These are phyloP conservation scores for Nothocercus julius DNA, from an alignment of 2,113 vertebrate species.

Conservation along the genomic window DNA sequence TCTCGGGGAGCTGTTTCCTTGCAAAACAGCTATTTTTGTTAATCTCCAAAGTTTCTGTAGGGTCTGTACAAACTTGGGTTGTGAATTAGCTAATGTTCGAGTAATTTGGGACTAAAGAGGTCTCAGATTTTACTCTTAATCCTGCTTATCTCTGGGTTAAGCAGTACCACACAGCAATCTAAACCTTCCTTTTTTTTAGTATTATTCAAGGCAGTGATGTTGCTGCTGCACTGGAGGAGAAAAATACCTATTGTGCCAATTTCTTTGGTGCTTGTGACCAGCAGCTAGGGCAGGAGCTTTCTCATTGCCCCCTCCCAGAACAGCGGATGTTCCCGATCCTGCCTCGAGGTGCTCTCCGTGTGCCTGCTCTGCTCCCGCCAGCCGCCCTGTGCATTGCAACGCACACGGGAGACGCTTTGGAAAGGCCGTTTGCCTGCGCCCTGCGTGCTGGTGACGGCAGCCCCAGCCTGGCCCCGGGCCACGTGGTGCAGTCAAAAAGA, in stretches of 20 bases:
- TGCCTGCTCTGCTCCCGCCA: background rate
- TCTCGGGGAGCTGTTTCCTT: background rate
- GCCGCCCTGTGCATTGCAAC: background rate
- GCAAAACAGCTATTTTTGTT: background rate
- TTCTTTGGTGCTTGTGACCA: background rate
- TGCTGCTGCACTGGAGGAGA: background rate
- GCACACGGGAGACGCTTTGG: too few relatives aligned
- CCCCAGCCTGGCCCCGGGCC: rapidly evolving
- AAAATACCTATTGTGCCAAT: rapidly evolving
- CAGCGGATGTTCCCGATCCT: rapidly evolving
- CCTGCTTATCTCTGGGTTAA: background rate
- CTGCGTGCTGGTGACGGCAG: rapidly evolving
- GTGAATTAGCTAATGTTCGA: background rate
- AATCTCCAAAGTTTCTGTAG: background rate
- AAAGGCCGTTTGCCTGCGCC: too few relatives aligned
- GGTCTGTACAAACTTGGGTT: background rate
- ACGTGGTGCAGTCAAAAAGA: background rate
- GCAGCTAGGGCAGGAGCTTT: background rate
- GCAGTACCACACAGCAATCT: background rate
- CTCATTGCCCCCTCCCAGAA: background rate
- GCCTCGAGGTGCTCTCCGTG: rapidly evolving
- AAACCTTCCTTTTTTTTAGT: background rate
- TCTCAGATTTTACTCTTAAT: background rate
- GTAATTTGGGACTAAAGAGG: background rate
- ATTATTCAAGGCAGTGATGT: rapidly evolving